Evolutionary conservation across 2,113 vertebrate genomes (phyloP).

Genomic region (Gadus macrocephalus): DNA sequence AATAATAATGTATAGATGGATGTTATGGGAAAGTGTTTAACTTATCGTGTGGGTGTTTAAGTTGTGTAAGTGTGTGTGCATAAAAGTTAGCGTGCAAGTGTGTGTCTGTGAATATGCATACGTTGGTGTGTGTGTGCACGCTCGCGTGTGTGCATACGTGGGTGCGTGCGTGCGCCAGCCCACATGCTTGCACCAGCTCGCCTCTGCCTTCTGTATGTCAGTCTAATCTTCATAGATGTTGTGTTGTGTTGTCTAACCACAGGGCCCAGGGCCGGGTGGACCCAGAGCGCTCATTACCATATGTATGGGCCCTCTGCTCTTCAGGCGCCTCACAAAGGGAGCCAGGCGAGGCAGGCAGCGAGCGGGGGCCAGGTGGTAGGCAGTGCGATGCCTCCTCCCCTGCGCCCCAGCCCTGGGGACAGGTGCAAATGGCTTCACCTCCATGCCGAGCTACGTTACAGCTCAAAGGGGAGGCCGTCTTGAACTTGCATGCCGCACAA

Average conservation of each 20-base stretch:
- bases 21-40: too few relatives aligned
- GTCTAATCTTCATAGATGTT: constrained; percentile 62
- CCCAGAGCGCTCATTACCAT: constrained; percentile 68
- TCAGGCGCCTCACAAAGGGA: constrained; percentile 63
- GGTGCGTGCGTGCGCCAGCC: constrained; percentile 11
- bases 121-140: too few relatives aligned
- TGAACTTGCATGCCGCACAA: constrained; percentile 46
- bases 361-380: constrained; percentile 71
- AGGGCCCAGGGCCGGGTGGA: constrained; percentile 44
- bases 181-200: background rate
- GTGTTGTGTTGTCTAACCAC: constrained; percentile 54
- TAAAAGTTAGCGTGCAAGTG: too few relatives aligned
- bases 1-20: too few relatives aligned
- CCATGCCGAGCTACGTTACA: constrained; percentile 54
- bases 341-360: constrained; percentile 56
- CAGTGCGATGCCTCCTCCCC: constrained; percentile 64
- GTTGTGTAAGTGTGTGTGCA: too few relatives aligned
- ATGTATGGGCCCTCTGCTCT: constrained; percentile 70
- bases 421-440: constrained; percentile 73
- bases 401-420: constrained; percentile 51
- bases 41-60: too few relatives aligned
- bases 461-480: constrained; percentile 54
- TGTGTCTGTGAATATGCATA: too few relatives aligned
- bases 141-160: constrained; percentile 37
- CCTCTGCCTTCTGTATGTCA: constrained; percentile 23